Conservation (phyloP, 2,797 vertebrate species). For the Chloroceryle amazona region DNA sequence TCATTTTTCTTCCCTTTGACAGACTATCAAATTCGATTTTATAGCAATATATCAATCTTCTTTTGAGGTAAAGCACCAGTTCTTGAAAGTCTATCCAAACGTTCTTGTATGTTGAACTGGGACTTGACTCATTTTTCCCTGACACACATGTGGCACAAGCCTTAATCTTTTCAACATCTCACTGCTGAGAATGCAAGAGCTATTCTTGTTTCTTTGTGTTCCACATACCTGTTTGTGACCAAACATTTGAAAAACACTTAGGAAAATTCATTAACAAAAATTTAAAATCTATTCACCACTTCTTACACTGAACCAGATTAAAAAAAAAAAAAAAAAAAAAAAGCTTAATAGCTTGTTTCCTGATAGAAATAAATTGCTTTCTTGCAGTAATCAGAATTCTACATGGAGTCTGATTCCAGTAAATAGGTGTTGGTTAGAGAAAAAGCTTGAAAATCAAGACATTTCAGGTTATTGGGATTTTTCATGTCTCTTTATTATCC, state of each 20-base stretch:
- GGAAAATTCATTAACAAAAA: slow-evolving; percentile 21
- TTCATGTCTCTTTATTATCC: not conserved
- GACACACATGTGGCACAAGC: not conserved
- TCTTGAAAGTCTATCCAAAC: not conserved
- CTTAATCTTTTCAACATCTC: not conserved
- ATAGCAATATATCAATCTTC: not conserved
- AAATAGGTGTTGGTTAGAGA: not conserved
- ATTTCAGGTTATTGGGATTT: not conserved
- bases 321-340: not conserved
- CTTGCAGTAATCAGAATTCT: not conserved
- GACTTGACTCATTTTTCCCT: not conserved
- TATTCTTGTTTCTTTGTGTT: not conserved
- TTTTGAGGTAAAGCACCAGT: not conserved
- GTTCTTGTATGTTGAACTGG: not conserved
- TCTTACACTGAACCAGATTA: not conserved
- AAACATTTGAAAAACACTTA: not conserved
- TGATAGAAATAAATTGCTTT: slow-evolving; percentile 27
- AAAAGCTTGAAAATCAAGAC: not conserved
- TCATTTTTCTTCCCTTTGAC: not conserved
- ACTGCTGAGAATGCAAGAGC: not conserved
- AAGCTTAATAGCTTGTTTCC: not conserved
- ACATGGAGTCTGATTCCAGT: not conserved
- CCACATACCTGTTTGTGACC: not conserved
- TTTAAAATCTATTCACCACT: not conserved
- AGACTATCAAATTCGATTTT: not conserved